Evolutionary conservation across 2,113 vertebrate species (phyloP), one percentile per base, ranked within the genome.

Genomic region (Ondatra zibethicus): DNA sequence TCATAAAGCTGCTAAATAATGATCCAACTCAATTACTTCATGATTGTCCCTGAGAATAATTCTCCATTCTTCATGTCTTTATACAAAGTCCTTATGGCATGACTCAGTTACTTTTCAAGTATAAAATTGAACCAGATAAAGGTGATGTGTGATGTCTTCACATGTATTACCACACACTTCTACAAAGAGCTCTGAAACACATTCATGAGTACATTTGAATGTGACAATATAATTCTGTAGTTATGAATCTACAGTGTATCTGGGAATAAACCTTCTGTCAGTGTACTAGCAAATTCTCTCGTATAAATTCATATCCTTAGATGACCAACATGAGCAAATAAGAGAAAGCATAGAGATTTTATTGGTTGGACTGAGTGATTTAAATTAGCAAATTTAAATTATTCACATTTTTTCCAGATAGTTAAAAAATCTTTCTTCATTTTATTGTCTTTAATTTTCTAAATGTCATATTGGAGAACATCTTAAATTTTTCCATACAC

Each of bases 71-170:
- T 86, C 92, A 21, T 1, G 5, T 66, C 82, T 78, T 92, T 81
- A 85, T 61, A 36, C 75, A 88, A 19, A 42, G 5, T 33, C 19
- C 4, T 97, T 89, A 73, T 16, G 70, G 19, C 9, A 94, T 29
- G 27, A 97, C 31, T 97, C 61, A 73, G 6, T 90, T 68, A 42
- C 39, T 97, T 98, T 97, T 94, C 80, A 96, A 70, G 45, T 97
- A 31, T 96, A 97, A 91, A 97, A 95, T 3, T 78, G 58, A 95
- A 29, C 25, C 23, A 89, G 42, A 14, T 75, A 89, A 39, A 76
- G 42, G 70, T 93, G 1, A 65, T 78, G 92, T 96, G 91, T 92
- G 1, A 47, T 81, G 93, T 94, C 91, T 91, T 96, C 50, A 75
- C 31, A 63, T 13, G 92, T 92, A 92, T 50, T 88, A 3, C 77